Evolutionary conservation across 2,797 vertebrate genomes (phyloP).

Genomic region (Tinamus major): DNA sequence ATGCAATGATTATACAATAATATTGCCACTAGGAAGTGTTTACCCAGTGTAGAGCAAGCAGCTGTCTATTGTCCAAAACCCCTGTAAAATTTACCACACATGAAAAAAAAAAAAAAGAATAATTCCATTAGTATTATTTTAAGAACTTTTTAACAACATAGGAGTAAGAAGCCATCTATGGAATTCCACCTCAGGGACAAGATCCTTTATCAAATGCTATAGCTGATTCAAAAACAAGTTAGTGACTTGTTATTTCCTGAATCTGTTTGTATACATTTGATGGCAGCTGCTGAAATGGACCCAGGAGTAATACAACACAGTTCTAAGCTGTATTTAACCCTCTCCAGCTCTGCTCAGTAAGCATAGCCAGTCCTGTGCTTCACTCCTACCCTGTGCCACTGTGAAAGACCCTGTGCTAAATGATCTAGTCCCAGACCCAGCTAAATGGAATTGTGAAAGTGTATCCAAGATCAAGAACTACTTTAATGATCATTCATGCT

Average conservation of each 20-base stretch:
- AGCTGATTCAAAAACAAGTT: not conserved
- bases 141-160: not conserved
- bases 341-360: not conserved
- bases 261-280: not conserved
- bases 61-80: not conserved
- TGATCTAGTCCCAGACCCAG: not conserved
- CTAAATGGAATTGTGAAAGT: not conserved
- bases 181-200: not conserved
- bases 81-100: not conserved
- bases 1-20: not conserved
- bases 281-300: not conserved
- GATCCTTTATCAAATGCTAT: not conserved
- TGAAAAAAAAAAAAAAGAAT: not conserved
- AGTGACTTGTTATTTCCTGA: not conserved
- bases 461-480: not conserved
- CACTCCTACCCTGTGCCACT: not conserved
- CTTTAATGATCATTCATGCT: not conserved
- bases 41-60: not conserved
- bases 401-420: not conserved
- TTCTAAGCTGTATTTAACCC: conserved; percentile 26
- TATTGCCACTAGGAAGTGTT: not conserved
- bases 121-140: not conserved
- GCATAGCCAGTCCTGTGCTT: not conserved
- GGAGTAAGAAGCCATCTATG: not conserved
- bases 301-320: not conserved